Conservation (phyloP, 2,888 invertebrate species). For the Catocala fraxini region DNA sequence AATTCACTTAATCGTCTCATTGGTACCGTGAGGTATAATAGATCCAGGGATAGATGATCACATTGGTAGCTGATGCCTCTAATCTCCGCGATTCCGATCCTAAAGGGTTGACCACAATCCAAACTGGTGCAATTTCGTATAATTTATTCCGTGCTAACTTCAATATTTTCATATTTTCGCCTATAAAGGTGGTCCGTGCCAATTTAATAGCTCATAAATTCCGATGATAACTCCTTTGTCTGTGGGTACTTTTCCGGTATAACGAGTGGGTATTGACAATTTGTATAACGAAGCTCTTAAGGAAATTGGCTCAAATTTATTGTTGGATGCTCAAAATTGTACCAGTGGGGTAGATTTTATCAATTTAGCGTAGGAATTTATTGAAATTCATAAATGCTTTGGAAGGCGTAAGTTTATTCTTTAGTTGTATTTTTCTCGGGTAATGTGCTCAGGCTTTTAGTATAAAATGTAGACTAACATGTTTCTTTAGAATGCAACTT, state of each 20-base stretch:
- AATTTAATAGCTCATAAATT: constrained; percentile 73
- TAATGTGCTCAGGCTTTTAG: too few species aligned
- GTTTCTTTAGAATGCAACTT: too few species aligned
- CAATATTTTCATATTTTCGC: constrained; percentile 66
- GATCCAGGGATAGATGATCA: constrained; percentile 56
- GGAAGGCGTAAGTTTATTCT: too few species aligned
- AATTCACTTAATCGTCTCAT: constrained; percentile 38
- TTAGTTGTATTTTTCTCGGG: too few species aligned
- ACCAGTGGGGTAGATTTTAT: constrained; percentile 36
- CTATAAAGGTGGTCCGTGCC: constrained; percentile 58
- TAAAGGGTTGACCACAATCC: constrained; percentile 67
- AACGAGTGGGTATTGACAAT: constrained; percentile 63
- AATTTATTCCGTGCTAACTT: constrained; percentile 65
- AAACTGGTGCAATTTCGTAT: constrained; percentile 62
- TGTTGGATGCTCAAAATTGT: constrained; percentile 45
- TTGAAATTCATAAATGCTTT: constrained; percentile 11
- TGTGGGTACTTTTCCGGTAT: constrained; percentile 60
- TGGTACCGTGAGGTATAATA: constrained; percentile 46
- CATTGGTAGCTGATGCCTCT: constrained; percentile 52
- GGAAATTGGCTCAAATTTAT: constrained; percentile 61
- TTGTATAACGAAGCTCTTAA: constrained; percentile 58
- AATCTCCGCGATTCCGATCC: constrained; percentile 59
- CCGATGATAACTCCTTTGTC: constrained; percentile 66
- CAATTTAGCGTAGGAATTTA: constrained; percentile 46
- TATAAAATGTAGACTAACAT: too few species aligned